Conservation (phyloP, 1,140 invertebrate genomes). For the Megalonaias nervosa region DNA sequence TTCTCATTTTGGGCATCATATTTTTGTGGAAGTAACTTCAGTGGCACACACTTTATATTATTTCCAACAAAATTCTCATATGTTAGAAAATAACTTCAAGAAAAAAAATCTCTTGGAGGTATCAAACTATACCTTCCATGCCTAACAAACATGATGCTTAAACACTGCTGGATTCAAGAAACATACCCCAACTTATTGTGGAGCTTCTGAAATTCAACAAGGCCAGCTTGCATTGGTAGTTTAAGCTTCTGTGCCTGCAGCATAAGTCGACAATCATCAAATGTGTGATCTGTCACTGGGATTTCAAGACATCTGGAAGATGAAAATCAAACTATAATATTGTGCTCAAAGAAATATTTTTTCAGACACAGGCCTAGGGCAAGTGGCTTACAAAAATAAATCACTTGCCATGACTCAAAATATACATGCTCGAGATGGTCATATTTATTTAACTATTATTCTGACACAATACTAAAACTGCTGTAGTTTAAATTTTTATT, state of each 20-base stretch:
- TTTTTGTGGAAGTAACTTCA: too few species aligned
- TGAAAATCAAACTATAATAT: constrained; percentile 7
- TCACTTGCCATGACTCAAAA: too few species aligned
- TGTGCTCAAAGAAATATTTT: neutral
- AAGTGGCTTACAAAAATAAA: neutral
- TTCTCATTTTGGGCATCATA: too few species aligned
- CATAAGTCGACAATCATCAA: constrained; percentile 91
- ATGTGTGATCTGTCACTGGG: constrained; percentile 92
- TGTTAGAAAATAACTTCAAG: too few species aligned
- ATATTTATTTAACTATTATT: neutral
- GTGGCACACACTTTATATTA: too few species aligned
- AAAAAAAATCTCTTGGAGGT: too few species aligned
- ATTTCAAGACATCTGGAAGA: constrained; percentile 82
- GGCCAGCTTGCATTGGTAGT: constrained; percentile 81
- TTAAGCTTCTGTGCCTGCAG: constrained; percentile 85
- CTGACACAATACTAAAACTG: too few species aligned
- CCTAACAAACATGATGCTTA: too few species aligned
- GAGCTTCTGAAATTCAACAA: constrained; percentile 84
- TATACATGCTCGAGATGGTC: too few species aligned
- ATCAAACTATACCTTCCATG: too few species aligned
- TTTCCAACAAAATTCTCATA: too few species aligned
- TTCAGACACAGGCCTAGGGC: too few species aligned
- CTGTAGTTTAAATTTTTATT: neutral
- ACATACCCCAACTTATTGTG: constrained; percentile 73
- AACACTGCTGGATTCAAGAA: neutral